phyloP scores from a whole-genome alignment of 2,113 vertebrate species.

The Leiothrix lutea region DNA sequence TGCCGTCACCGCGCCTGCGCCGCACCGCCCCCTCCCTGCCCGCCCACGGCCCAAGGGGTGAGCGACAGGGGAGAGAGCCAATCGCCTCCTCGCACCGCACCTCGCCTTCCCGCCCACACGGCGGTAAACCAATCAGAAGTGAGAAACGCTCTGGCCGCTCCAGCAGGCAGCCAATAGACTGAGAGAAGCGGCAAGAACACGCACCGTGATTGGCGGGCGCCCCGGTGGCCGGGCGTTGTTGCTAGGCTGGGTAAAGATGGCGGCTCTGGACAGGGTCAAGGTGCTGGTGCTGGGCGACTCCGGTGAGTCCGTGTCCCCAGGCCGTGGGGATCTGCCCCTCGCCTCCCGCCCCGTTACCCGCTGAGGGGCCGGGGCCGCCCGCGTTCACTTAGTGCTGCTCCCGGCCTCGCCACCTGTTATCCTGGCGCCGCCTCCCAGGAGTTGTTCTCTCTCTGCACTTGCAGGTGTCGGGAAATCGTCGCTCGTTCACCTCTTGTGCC shows the following conservation, averaged over 20 bases:
- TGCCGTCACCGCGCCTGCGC: fast-evolving
- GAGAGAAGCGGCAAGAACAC: fast-evolving
- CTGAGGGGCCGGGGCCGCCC: too few relatives aligned
- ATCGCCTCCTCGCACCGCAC: fast-evolving
- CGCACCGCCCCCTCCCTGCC: fast-evolving
- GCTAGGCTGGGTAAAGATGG: slow-evolving; percentile 77
- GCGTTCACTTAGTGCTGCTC: fast-evolving
- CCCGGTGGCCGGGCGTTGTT: background rate
- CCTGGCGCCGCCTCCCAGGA: too few relatives aligned
- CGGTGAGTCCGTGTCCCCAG: slow-evolving; percentile 72
- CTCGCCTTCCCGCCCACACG: fast-evolving
- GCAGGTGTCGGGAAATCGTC: slow-evolving; percentile 96
- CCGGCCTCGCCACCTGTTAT: background rate
- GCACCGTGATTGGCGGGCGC: slow-evolving; percentile 25
- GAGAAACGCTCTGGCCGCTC: fast-evolving
- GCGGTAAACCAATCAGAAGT: fast-evolving
- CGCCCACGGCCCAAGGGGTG: fast-evolving
- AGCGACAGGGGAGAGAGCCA: fast-evolving
- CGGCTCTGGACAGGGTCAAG: slow-evolving; percentile 92
- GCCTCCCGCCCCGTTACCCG: too few relatives aligned
- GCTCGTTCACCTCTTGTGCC: slow-evolving; percentile 93
- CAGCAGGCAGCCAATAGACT: background rate
- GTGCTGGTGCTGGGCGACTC: slow-evolving; percentile 96
- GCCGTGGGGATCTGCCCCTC: background rate
- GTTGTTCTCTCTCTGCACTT: background rate